Percentiles rank a stretch among this genome's conserved stretches.
phyloP scores from a whole-genome alignment of 35 echinoderm and acorn worm genomes.

The Holothuria glaberrima region DNA sequence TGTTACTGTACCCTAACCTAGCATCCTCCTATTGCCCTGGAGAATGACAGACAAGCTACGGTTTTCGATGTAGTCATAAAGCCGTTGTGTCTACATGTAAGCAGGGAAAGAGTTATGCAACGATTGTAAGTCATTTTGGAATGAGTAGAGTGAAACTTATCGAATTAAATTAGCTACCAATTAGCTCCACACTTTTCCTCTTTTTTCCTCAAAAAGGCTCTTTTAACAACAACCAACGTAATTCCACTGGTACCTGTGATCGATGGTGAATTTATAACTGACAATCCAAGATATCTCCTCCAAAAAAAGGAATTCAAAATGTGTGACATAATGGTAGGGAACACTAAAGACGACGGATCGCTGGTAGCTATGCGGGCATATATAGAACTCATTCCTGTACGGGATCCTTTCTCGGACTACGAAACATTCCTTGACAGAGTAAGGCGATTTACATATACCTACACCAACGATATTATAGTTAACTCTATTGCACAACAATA shows the following conservation, averaged over 20 bases:
- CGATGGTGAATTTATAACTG: constrained; percentile 1
- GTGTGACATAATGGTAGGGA: constrained; percentile 58
- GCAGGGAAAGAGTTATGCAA: too few relatives aligned
- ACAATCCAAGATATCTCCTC: constrained; percentile 52
- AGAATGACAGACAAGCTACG: too few relatives aligned
- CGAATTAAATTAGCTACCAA: too few relatives aligned
- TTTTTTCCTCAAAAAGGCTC: constrained; percentile 17
- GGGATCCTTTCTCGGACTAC: constrained; percentile 23
- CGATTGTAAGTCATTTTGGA: too few relatives aligned
- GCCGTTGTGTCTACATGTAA: too few relatives aligned
- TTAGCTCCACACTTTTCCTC: too few relatives aligned
- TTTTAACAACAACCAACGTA: constrained; percentile 57
- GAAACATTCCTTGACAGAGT: not conserved
- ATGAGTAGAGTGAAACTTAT: too few relatives aligned
- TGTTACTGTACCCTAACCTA: too few relatives aligned
- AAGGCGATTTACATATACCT: constrained; percentile 57
- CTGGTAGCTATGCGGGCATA: constrained; percentile 42
- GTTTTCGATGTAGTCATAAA: too few relatives aligned
- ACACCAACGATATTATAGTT: constrained; percentile 69
- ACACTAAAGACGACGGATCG: constrained; percentile 68
- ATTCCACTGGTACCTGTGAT: constrained; percentile 69
- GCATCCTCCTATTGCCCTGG: too few relatives aligned
- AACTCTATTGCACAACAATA: constrained; percentile 67
- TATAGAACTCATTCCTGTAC: not conserved
- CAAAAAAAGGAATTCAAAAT: constrained; percentile 56